Base-by-base conservation (phyloP, 1,140 invertebrate species). In the Pemphigus obesinymphae region DNA sequence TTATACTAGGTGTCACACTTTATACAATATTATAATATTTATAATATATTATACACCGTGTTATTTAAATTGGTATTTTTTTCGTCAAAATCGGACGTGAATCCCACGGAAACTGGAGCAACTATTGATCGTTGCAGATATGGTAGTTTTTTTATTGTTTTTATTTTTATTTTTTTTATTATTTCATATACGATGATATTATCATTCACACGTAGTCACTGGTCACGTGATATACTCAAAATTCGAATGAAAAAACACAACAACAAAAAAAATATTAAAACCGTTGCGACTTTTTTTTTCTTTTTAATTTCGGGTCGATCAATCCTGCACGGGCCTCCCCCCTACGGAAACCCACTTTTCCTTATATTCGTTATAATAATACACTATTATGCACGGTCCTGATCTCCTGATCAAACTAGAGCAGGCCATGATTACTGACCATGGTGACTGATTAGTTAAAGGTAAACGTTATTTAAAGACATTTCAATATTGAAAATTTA, bases 41-140 rank as follows among this genome's bases (percentile, higher is more conserved):
- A 15, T 40, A 66, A 34, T n/a, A 34, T 34, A 66, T 20, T 66
- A 15, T 3, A 26, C 68, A 26, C 68, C 13, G 37, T 70, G 8
- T n/a, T 45, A 17, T 26, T 70, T 17, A 23, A 7, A 26, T 70
- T 26, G 23, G n/a, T 23, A 37, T 43, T 26, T 43, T 70, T 43
- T 43, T 26, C 29, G 31, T 26, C 40, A 40, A 70, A 45, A 70
- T 70, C 40, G 29, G 23, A 45, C 68, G 40, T 70, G 68, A 26
- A 45, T 45, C n/a, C n/a, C 68, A 45, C 37, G 37, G 17, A 45
- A 70, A 70, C 68, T 70, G 40, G 68, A 70, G 68, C 68, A 45
- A 11, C 40, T 20, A n/a, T n/a, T n/a, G 7, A 4, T n/a, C 20
- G 17, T 20, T 15, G 50, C n/a, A n/a, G 23, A 26, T 11, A 43